Percentiles rank a stretch among this genome's conserved stretches.
Evolutionary conservation across 2,113 vertebrate genomes (phyloP).

Genomic region (Antechinus flavipes): DNA sequence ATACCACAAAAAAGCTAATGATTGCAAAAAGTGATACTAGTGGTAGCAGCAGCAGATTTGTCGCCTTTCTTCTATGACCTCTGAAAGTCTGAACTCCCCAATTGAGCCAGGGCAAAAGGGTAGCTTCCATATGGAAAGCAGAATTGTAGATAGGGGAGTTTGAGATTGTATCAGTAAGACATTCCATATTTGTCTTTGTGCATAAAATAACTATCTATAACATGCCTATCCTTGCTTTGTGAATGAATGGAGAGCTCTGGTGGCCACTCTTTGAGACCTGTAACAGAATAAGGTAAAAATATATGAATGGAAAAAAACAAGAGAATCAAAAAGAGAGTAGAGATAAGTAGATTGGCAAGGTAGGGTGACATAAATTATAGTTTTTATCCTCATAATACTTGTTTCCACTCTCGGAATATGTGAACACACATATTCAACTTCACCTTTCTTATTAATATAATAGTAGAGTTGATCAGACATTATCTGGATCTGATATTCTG

Average conservation of each 20-base stretch:
- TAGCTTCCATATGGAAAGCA: background rate
- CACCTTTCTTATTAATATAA: background rate
- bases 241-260: background rate
- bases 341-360: background rate
- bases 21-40: background rate
- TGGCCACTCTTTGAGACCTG: background rate
- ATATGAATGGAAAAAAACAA: background rate
- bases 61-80: background rate
- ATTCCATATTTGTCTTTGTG: background rate
- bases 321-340: background rate
- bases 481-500: background rate
- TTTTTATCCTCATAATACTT: background rate
- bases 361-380: background rate
- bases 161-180: background rate
- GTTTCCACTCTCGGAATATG: background rate
- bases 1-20: background rate
- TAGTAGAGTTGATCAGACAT: background rate
- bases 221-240: background rate
- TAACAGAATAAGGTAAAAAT: background rate
- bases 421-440: background rate
- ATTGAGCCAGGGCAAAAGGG: background rate
- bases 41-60: background rate
- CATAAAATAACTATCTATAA: background rate
- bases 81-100: background rate
- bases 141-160: background rate